A percentile compares a stretch with the other conserved stretches of the same genome.
Conservation (phyloP, 2,797 vertebrate species). For the Sebastes taczanowskii region DNA sequence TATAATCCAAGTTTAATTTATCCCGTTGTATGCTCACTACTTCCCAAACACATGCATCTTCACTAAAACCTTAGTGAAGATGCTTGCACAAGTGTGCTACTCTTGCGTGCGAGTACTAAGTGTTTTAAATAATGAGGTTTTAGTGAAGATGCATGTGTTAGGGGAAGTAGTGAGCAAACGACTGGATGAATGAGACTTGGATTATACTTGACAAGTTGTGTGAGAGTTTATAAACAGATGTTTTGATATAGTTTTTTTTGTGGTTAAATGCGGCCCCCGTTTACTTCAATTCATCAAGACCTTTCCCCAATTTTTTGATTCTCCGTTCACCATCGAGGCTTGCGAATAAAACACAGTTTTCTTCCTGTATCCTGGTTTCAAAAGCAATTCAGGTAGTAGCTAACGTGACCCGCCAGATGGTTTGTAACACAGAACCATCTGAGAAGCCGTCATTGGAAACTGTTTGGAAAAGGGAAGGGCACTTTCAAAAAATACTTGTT, state of each 20-base stretch:
- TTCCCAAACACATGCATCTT: neutral
- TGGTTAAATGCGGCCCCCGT: neutral
- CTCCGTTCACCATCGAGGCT: accelerated
- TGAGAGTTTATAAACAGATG: neutral
- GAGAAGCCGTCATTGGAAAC: no score
- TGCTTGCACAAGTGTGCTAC: neutral
- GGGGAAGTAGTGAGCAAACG: neutral
- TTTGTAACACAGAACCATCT: no score
- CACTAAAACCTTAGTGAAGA: no score
- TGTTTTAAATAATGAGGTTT: neutral
- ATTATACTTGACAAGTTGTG: neutral
- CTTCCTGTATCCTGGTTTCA: no score
- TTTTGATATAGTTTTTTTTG: accelerated
- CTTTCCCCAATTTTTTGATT: no score
- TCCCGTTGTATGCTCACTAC: neutral
- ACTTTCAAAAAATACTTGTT: no score
- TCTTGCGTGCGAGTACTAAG: no score
- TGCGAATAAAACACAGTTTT: no score
- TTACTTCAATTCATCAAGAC: neutral
- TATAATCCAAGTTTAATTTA: no score
- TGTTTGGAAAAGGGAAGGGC: no score
- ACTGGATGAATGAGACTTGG: neutral
- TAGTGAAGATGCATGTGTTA: neutral
- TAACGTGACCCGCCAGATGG: no score
- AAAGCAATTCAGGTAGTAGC: no score